These are phyloP conservation scores for Pseudoatta argentina DNA, from an alignment of 1,140 invertebrate genomes.

Conservation along the genomic window DNA sequence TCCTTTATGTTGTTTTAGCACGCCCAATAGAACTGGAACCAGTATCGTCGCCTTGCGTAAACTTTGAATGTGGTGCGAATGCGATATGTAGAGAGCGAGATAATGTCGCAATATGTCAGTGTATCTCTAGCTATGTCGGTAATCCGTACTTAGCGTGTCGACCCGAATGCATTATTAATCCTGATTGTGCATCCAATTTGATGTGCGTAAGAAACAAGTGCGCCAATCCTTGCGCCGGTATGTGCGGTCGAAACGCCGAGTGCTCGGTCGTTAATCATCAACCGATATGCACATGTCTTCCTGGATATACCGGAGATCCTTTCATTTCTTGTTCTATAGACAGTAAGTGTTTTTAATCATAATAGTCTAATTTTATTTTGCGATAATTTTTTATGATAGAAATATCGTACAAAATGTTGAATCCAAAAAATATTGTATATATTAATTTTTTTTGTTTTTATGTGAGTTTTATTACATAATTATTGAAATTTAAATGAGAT, in stretches of 20 bases:
- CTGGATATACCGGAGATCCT: conserved; percentile 90
- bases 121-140: conserved; percentile 86
- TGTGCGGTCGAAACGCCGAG: conserved; percentile 89
- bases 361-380: neutral
- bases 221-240: conserved; percentile 84
- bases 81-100: conserved; percentile 84
- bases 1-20: conserved; percentile 50
- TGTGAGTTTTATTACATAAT: neutral
- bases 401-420: neutral
- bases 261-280: conserved; percentile 89
- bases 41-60: conserved; percentile 81
- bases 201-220: conserved; percentile 86
- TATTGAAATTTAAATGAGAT: neutral
- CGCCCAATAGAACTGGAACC: conserved; percentile 15
- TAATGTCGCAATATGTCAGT: conserved; percentile 84
- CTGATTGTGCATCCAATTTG: conserved; percentile 85
- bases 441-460: neutral
- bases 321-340: conserved; percentile 84
- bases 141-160: conserved; percentile 87
- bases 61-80: conserved; percentile 86
- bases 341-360: conserved; percentile 40
- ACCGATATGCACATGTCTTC: conserved; percentile 89
- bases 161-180: conserved; percentile 85
- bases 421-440: neutral
- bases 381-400: neutral